Evolutionary conservation across 2,888 invertebrate species (phyloP), one percentile per base, ranked within the genome.

Genomic region (Chironomus tentans): DNA sequence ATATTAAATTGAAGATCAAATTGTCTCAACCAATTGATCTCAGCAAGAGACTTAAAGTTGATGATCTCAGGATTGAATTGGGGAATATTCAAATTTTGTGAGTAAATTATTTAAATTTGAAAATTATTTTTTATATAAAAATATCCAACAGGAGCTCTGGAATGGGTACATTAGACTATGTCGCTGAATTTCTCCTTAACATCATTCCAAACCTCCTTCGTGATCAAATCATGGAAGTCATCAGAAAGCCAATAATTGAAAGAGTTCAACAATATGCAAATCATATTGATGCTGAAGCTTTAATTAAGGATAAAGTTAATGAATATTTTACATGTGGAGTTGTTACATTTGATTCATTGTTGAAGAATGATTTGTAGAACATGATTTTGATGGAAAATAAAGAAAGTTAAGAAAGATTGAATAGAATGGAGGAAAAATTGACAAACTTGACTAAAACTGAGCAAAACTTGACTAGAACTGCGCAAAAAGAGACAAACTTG

Each of bases 141-240:
- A 61, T 61, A 18, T 62, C 15, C 15, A 21, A 21, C 15, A 87
- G 93, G 22, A 91, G 92, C 79, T 89, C 93, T 79, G 95, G 95
- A 0, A 91, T 94, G 0, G 94, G 95, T 12, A 93, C 93, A 0
- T 78, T 92, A 15, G 95, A 96, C 83, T 95, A 94, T 80, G 81
- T 91, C 0, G 85, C 94, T 77, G 95, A 96, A 83, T 90, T 92
- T 77, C 87, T 86, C 3, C 87, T 94, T 0, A 96, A 95, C 82
- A 86, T 95, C 69, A 80, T 95, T 72, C 94, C 95, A 0, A 95
- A 96, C 86, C 84, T 94, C 68, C 84, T 96, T 77, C 87, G 95
- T 75, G 92, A 93, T 81, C 94, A 94, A 84, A 93, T 95, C 77
- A 92, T 94, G 89, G 92, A 93, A 80, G 92, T 93, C 0, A 82